Base-by-base conservation (phyloP, 2,888 invertebrate genomes). In the Clusia tigrina region DNA sequence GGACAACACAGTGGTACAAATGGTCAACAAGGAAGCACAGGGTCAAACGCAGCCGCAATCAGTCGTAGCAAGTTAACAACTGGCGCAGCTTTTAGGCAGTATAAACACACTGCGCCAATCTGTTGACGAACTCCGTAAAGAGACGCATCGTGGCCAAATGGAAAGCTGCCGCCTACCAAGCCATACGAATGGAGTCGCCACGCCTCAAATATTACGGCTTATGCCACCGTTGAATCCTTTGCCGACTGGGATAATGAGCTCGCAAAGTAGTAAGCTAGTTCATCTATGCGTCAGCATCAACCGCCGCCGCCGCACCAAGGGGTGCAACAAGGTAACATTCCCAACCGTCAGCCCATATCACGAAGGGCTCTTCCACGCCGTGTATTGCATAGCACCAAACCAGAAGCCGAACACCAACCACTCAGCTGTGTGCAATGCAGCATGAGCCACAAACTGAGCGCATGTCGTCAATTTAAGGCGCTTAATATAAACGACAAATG, bases 401-500 rank as follows among this genome's bases (percentile, higher is more conserved):
- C 48, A 3, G 20, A 2, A 48, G 48, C 48, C 6, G 20, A 48
- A 22, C 22, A 18, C 9, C 48, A 48, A 3, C 18, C 18, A 48
- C 3, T 20, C 15, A 9, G 48, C 22, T 48, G 48, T 48, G 48
- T 48, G 18, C 48, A 48, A 48, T 48, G 48, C 48, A 20, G 22
- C 22, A 18, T 20, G 22, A 48, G 48, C 48, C 48, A 48, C 22
- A 48, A 48, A 22, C 15, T 48, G 15, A 48, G 48, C 22, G 48
- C 48, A 20, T 48, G 48, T 22, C 48, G 22, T 5, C 48, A 48
- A 22, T 63, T 63, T 23, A 60, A 60, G 25, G 25, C 60, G 48
- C 60, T 15, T 26, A 55, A 3, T 63, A 52, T 42, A 12, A 25
- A 23, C 63, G 60, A 22, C 63, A 63, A 24, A 46, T 63, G 26